These are phyloP conservation scores for Cremastobaeus sp. DNA, from an alignment of 2,888 invertebrate genomes.

Conservation along the genomic window DNA sequence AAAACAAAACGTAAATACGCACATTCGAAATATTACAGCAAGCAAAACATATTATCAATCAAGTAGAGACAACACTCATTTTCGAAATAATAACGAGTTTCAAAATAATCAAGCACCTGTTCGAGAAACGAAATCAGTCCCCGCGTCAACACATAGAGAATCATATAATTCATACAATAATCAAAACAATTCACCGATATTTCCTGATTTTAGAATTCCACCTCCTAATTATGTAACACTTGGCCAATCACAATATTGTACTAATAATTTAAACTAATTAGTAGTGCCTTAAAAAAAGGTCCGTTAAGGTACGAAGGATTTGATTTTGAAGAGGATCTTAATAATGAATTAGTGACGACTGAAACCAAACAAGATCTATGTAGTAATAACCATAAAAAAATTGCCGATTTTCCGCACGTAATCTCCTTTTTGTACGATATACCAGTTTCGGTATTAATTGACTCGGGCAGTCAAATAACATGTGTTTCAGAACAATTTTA, in stretches of 20 bases:
- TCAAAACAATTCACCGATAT: neutral
- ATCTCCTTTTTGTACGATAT: conserved; percentile 1
- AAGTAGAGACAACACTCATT: neutral
- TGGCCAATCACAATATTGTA: neutral
- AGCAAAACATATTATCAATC: neutral
- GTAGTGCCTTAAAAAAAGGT: conserved; percentile 24
- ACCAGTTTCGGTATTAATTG: conserved; percentile 14
- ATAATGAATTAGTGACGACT: conserved; percentile 1
- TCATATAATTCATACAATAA: no score
- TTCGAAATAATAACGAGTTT: no score
- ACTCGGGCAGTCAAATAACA: conserved; percentile 18
- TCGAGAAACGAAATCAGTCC: neutral
- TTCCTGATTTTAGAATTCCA: conserved; percentile 5
- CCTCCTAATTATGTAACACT: neutral
- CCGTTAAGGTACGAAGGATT: conserved; percentile 9
- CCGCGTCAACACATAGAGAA: no score
- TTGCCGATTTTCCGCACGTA: conserved; percentile 20
- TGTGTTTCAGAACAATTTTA: conserved; percentile 26
- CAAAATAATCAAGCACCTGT: no score
- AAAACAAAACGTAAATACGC: neutral
- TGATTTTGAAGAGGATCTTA: conserved; percentile 30
- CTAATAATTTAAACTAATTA: conserved; percentile 18
- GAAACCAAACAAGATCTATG: neutral
- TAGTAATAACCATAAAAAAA: neutral
- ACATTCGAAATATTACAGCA: neutral